Base-by-base conservation (phyloP, 2,113 vertebrate genomes). In the Urocolius indicus region DNA sequence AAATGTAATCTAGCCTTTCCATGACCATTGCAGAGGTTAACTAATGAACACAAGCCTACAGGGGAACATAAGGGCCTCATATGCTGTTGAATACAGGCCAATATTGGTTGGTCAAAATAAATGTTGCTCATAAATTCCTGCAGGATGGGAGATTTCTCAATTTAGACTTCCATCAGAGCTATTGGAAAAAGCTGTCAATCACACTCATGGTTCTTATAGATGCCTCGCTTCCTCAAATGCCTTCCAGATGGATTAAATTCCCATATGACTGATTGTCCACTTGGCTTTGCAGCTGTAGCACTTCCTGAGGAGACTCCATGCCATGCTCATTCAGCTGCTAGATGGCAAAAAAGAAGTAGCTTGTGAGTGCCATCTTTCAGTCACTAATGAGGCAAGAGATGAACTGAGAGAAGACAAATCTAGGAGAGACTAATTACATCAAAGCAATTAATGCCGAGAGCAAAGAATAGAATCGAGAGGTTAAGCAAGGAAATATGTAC, bases 241-340 rank as follows among this genome's bases (percentile, higher is more conserved):
- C 84, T 97, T 97, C 97, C 97, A 98, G 97, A 95, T 89, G 95
- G 94, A 67, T 97, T 97, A 92, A 84, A 95, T 96, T 97, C 89
- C 69, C 81, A 77, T 65, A 67, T 84, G 94, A 93, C 5, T 83
- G 95, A 97, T 93, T 76, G 93, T 82, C 90, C 96, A 69, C 91
- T 96, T 2, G 5, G 88, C 84, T 95, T 58, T 88, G 92, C 67
- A 94, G 94, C 45, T 69, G 78, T 90, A n/a, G 93, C 91, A 76
- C 69, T 89, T 95, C 59, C 91, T 15, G 74, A 93, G 48, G 48
- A 84, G 95, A 80, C 81, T 71, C 90, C 78, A 34, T 46, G 95
- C 83, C 67, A 75, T 77, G 77, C 85, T 97, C 52, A 48, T n/a
- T 94, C 85, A 79, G 91, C 10, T 81, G 87, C 87, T 93, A 94